Conservation (phyloP, 2,113 vertebrate genomes). For the Cairina moschata region DNA sequence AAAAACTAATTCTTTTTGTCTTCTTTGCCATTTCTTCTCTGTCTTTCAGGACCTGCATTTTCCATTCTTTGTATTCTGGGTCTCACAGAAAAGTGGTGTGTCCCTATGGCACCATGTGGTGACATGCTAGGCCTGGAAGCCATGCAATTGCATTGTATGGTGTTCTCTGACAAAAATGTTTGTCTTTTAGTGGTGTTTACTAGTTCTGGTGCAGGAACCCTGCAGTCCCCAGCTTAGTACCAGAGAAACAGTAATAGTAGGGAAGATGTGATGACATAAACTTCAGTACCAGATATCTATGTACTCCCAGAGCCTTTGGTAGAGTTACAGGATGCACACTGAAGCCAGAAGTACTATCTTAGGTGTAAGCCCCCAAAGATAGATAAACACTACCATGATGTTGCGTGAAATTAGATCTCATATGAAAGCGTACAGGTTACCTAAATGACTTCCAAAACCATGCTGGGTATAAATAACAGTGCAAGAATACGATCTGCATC, state of each 20-base stretch:
- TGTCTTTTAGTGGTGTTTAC: background rate
- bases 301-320: background rate
- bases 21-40: background rate
- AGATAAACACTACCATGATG: background rate
- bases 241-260: background rate
- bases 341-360: background rate
- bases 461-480: background rate
- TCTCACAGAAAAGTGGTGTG: background rate
- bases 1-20: background rate
- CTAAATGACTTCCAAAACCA: background rate
- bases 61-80: background rate
- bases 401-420: background rate
- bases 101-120: background rate
- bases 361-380: fast-evolving
- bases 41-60: background rate
- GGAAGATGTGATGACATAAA: fast-evolving
- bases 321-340: background rate
- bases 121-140: background rate
- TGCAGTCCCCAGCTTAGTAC: background rate
- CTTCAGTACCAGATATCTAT: background rate
- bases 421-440: background rate
- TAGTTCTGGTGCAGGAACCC: background rate
- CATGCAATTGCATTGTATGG: no score
- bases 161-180: background rate
- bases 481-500: fast-evolving